Conservation (phyloP, 2,888 invertebrate species). For the Sipha maydis region DNA sequence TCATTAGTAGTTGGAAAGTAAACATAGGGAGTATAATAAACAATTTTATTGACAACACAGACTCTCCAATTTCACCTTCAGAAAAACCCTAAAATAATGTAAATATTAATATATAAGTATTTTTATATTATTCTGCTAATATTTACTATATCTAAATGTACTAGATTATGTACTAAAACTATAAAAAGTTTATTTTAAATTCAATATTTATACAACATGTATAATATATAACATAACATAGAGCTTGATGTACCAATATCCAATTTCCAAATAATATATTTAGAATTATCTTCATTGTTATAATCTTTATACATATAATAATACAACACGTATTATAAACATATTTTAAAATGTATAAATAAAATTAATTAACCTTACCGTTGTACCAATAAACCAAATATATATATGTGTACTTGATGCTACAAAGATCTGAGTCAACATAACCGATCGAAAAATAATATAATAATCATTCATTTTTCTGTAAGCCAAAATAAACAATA, state of each 20-base stretch:
- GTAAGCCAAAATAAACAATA: not conserved
- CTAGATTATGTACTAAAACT: too few species aligned
- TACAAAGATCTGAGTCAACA: not conserved
- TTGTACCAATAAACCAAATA: not conserved
- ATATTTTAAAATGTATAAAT: not conserved
- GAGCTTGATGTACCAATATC: too few species aligned
- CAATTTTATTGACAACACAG: not conserved
- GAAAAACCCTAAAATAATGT: not conserved
- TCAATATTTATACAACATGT: too few species aligned
- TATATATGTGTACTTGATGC: not conserved
- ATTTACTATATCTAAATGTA: too few species aligned
- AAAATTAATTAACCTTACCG: not conserved
- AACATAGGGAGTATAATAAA: not conserved
- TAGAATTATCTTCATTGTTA: too few species aligned
- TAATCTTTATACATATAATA: too few species aligned
- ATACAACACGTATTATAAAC: too few species aligned
- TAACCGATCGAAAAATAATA: not conserved
- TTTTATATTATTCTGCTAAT: not conserved
- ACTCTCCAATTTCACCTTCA: not conserved
- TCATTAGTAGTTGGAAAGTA: not conserved
- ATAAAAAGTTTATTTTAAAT: too few species aligned
- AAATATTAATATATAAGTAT: not conserved
- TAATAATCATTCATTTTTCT: conserved; percentile 2
- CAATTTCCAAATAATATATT: too few species aligned
- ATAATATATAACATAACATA: too few species aligned